Conservation (phyloP, 2,113 vertebrate genomes). For the Sturnus vulgaris region DNA sequence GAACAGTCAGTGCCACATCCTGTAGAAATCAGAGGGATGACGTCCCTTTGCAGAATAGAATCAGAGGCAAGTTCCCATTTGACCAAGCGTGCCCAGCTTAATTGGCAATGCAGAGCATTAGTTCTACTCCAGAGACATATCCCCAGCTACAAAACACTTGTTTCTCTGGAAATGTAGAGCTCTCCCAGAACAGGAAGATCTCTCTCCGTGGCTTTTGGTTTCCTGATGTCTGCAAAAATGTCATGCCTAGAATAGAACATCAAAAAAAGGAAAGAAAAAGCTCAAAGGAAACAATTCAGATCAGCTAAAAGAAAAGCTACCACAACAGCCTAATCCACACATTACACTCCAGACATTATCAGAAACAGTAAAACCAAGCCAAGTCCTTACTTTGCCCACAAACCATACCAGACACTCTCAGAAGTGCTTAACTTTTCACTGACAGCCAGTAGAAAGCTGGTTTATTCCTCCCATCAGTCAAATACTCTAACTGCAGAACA, state of each 20-base stretch:
- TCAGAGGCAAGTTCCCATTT: not conserved
- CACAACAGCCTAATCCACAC: not conserved
- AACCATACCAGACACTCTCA: not conserved
- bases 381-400: not conserved
- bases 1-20: not conserved
- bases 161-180: not conserved
- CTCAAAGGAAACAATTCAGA: not conserved
- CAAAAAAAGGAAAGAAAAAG: not conserved
- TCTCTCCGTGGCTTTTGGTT: not conserved
- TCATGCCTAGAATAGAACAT: not conserved
- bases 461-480: not conserved
- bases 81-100: not conserved
- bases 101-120: not conserved
- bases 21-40: not conserved
- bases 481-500: not conserved
- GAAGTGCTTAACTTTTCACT: not conserved
- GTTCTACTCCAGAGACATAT: not conserved
- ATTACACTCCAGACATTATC: not conserved
- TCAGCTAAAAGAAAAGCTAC: not conserved
- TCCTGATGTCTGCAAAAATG: not conserved
- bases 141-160: not conserved
- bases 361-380: not conserved
- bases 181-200: not conserved
- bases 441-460: not conserved
- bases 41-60: not conserved